A percentile compares a stretch with the other conserved stretches of the same genome.
These are phyloP conservation scores for Apocrypta bakeri DNA, from an alignment of 1,140 invertebrate genomes.

Conservation along the genomic window DNA sequence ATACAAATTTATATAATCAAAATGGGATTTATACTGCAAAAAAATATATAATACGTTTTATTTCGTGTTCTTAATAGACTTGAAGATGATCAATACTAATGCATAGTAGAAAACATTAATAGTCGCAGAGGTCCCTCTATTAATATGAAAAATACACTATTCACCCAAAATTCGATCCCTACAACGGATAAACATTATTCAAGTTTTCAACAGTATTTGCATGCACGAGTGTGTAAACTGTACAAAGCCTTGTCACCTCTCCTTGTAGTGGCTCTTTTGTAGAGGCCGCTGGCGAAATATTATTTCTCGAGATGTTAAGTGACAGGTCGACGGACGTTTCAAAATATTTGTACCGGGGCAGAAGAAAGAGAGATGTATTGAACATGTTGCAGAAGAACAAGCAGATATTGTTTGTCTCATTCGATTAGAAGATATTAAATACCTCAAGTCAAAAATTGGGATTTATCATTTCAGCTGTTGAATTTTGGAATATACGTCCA, in stretches of 20 bases:
- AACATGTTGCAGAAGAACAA: conserved; percentile 9
- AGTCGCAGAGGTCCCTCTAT: no score
- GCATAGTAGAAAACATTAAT: no score
- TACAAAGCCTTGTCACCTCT: conserved; percentile 12
- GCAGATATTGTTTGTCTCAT: conserved; percentile 4
- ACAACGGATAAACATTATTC: neutral
- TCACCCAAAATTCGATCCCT: neutral
- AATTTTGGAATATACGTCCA: no score
- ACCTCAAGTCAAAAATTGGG: neutral
- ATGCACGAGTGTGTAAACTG: conserved; percentile 49
- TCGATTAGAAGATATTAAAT: conserved; percentile 33
- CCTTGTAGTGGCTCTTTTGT: conserved; percentile 41
- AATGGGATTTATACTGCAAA: no score
- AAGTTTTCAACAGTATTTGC: neutral
- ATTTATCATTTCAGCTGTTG: neutral
- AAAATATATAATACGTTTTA: no score
- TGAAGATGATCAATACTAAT: no score
- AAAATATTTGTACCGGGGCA: conserved; percentile 55
- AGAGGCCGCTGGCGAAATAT: conserved; percentile 59
- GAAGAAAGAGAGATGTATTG: neutral
- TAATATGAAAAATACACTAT: no score
- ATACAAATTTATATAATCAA: no score
- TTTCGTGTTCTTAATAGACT: no score
- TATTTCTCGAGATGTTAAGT: conserved; percentile 65
- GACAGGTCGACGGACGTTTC: conserved; percentile 63